Evolutionary conservation across 23 tunicate species (phyloP).

Genomic region (Diplosoma virens): DNA sequence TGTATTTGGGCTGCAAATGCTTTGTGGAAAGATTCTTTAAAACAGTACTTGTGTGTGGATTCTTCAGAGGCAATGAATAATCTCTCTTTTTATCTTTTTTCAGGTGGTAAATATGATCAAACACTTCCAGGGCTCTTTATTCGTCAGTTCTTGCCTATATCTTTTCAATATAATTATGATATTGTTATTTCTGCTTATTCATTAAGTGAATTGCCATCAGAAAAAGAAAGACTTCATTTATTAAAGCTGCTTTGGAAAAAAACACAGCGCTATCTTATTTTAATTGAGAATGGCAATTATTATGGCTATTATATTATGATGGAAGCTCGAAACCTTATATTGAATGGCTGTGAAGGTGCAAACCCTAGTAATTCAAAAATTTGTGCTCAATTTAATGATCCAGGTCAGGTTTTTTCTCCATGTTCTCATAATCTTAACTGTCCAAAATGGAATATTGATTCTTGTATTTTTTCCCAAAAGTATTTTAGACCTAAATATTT

Average conservation of each 20-base stretch:
- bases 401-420: slow-evolving; percentile 59
- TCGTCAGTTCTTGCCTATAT: slow-evolving; percentile 60
- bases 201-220: slow-evolving; percentile 66
- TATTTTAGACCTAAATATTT: slow-evolving; percentile 58
- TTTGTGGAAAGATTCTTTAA: slow-evolving; percentile 47
- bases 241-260: slow-evolving; percentile 78
- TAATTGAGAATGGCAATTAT: slow-evolving; percentile 75
- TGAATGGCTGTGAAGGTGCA: slow-evolving; percentile 56
- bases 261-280: slow-evolving; percentile 57
- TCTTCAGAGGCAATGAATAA: slow-evolving; percentile 70
- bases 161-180: slow-evolving; percentile 62
- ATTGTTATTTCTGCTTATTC: slow-evolving; percentile 66
- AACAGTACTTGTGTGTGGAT: slow-evolving; percentile 88
- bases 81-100: slow-evolving; percentile 34
- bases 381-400: slow-evolving; percentile 8
- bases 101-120: slow-evolving; percentile 56
- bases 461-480: slow-evolving; percentile 53
- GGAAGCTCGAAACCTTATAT: slow-evolving; percentile 80
- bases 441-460: slow-evolving; percentile 48
- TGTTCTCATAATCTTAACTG: slow-evolving; percentile 70
- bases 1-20: slow-evolving; percentile 80
- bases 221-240: slow-evolving; percentile 59
- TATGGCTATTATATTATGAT: slow-evolving; percentile 66
- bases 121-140: slow-evolving; percentile 58
- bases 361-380: slow-evolving; percentile 11